Evolutionary conservation across 2,888 invertebrate genomes (phyloP), one percentile per base, ranked within the genome.

Genomic region (Drosophila buzzatii): DNA sequence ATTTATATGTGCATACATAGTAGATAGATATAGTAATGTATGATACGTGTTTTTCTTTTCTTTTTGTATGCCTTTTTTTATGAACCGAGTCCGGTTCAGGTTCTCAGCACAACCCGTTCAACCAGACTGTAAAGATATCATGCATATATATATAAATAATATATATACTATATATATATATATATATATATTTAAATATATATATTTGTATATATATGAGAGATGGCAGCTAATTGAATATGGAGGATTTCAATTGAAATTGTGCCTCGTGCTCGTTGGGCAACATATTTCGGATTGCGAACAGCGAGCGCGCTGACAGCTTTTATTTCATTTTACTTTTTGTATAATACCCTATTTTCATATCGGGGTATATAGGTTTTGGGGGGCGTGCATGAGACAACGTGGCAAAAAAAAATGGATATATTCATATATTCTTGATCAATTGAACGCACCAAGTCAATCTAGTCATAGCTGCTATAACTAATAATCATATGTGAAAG

Each of bases 51-150:
- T 56, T 33, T 3, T 18, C 14, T 20, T 20, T 8, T 39, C 16
- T 20, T 20, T 12, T 18, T 12, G 12, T 51, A 10, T 49, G 10
- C 12, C 6, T 27, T 49, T 31, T 49, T 55, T 57, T 60, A 23
- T 52, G 60, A 47, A 14, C 23, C 58, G 52, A 57, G 60, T 63
- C 63, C 77, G 77, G 67, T 78, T 77, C 77, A 73, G 78, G 77
- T 78, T 78, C 77, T 78, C 55, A 52, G 51, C 74, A 56, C 62
- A 78, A 78, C 77, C 70, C 78, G 77, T 78, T 60, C 59, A 68
- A 78, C 77, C 74, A 74, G 77, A 74, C 67, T 51, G 55, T 57
- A 66, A 66, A 67, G 45, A 72, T 59, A 76, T 63, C 61, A 37
- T n/a, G 14, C 2, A 33, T 4, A 16, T 18, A 41, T 41, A 33